These are phyloP conservation scores for Callipepla californica DNA, from an alignment of 2,113 vertebrate genomes.

Conservation along the genomic window DNA sequence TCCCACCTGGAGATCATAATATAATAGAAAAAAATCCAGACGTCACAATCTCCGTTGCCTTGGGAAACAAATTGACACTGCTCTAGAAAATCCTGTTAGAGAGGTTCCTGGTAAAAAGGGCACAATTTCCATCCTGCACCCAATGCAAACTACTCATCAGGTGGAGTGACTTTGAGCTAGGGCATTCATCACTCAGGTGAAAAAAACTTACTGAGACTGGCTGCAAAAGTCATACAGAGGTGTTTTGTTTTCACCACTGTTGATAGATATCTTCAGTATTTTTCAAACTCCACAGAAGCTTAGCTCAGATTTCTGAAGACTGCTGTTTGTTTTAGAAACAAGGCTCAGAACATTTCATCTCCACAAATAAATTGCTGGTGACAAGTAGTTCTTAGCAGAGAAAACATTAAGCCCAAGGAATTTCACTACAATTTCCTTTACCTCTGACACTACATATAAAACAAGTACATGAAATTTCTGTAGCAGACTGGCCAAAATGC, in stretches of 20 bases:
- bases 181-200: not conserved
- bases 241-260: not conserved
- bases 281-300: not conserved
- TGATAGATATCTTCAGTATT: not conserved
- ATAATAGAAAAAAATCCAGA: not conserved
- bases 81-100: not conserved
- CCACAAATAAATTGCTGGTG: not conserved
- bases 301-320: not conserved
- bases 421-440: not conserved
- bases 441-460: not conserved
- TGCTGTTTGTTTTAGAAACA: not conserved
- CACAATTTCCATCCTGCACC: not conserved
- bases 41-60: not conserved
- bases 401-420: not conserved
- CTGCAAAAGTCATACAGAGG: not conserved
- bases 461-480: not conserved
- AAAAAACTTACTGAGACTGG: not conserved
- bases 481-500: not conserved
- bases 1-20: not conserved
- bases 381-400: not conserved
- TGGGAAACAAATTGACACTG: not conserved
- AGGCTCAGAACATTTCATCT: not conserved
- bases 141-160: not conserved
- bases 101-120: not conserved
- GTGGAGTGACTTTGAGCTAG: not conserved